These are phyloP conservation scores for Mycalesis mineus DNA, from an alignment of 2,888 invertebrate species.

Conservation along the genomic window DNA sequence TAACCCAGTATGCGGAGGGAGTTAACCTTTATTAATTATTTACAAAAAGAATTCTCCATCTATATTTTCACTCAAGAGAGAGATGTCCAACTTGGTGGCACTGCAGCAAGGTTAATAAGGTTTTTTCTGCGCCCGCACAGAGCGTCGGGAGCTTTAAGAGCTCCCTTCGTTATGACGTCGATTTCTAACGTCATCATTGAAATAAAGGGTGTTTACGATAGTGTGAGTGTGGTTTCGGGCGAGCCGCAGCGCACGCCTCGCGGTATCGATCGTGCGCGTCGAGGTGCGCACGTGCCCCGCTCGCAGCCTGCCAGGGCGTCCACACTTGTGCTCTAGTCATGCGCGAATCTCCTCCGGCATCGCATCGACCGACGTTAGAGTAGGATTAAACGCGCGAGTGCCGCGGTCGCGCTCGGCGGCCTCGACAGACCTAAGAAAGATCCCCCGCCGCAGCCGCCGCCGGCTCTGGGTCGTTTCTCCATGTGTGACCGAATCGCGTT, in stretches of 20 bases:
- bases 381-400: constrained; percentile 62
- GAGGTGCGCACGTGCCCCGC: constrained; percentile 38
- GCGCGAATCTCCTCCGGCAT: constrained; percentile 55
- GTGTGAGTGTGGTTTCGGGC: constrained; percentile 41
- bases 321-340: constrained; percentile 52
- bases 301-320: constrained; percentile 44
- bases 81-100: no score
- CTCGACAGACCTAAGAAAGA: constrained; percentile 42
- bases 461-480: constrained; percentile 44
- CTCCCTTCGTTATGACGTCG: constrained; percentile 51
- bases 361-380: constrained; percentile 57
- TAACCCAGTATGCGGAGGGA: no score
- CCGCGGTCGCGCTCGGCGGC: constrained; percentile 66
- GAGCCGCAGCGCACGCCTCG: constrained; percentile 50
- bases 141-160: constrained; percentile 29
- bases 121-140: constrained; percentile 32
- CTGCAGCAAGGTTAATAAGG: no score
- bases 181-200: constrained; percentile 53
- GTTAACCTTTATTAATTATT: no score
- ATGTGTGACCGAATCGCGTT: constrained; percentile 46
- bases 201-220: constrained; percentile 49
- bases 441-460: constrained; percentile 54
- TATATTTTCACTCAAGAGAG: no score
- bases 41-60: no score
- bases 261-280: constrained; percentile 50